These are phyloP conservation scores for Diacarnus erythraeanus DNA, from an alignment of 37 sponge, comb jelly and placozoan genomes.

Conservation along the genomic window DNA sequence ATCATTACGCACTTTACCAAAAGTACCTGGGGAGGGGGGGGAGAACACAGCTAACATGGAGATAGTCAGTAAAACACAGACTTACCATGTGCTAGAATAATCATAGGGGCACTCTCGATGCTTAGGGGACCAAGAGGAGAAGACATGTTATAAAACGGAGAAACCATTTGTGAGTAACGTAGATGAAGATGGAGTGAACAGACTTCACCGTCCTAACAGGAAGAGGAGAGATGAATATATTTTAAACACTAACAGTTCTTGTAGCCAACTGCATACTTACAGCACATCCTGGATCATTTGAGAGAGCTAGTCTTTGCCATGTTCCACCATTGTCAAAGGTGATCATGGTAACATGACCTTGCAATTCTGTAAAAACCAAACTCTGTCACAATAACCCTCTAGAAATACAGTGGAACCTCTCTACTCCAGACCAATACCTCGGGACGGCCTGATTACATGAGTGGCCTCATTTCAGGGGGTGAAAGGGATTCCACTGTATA, in stretches of 20 bases:
- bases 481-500: no score
- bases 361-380: not conserved
- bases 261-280: conserved; percentile 27
- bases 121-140: conserved; percentile 26
- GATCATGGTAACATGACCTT: conserved; percentile 44
- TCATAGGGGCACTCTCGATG: conserved; percentile 39
- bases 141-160: not conserved
- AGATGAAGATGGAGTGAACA: conserved; percentile 58
- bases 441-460: conserved; percentile 51
- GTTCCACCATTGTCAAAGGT: conserved; percentile 70
- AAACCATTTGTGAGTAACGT: conserved; percentile 22
- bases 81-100: conserved; percentile 71
- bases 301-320: conserved; percentile 41
- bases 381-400: not conserved
- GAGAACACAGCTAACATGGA: conserved; percentile 40
- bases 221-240: not conserved
- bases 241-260: not conserved
- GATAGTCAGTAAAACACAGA: no score
- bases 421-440: conserved; percentile 69
- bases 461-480: not conserved
- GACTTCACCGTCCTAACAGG: not conserved
- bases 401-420: conserved; percentile 15
- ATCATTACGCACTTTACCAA: conserved; percentile 32
- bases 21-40: conserved; percentile 19
- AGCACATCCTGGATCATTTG: conserved; percentile 10